Base-by-base conservation (phyloP, 2,113 vertebrate genomes). In the Zosterops pallidus region DNA sequence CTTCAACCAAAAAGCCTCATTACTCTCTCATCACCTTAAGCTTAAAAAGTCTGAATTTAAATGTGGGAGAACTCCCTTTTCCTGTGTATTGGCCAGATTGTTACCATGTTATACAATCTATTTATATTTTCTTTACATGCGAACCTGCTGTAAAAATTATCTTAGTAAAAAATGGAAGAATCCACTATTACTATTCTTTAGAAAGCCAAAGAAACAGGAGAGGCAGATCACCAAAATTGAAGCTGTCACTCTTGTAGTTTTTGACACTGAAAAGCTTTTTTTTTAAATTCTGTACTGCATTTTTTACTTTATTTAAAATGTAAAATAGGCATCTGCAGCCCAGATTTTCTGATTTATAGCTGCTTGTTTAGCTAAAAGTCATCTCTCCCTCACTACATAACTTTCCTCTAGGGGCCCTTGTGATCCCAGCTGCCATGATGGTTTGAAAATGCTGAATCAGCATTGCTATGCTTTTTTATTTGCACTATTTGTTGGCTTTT, bases 191-290 rank as follows among this genome's bases (percentile, higher is more conserved):
- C 56, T 74, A 13, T 49, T 88, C 35, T 50, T 78, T 67, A 86
- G 21, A 49, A 89, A 90, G 59, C 50, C 89, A 94, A 90, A 67
- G 87, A 90, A 96, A 87, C 21, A n/a, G 56, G 37, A 91, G 84
- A 82, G 28, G 35, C 3, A 75, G 14, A 76, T 95, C 55, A 89
- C 10, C 17, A 71, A 75, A 95, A 92, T 24, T 77, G 81, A 89
- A 90, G 41, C 26, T 84, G 72, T 93, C 89, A 82, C 5, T 42
- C 17, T 24, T 77, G 46, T 67, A 92, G 23, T 28, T 95, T 91
- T 81, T 83, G 26, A 96, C 22, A 3, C 18, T 18, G 25, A 20
- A 68, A 62, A 11, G 5, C 0, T 29, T 52, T 67, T 29, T 56
- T 67, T n/a, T 37, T 52, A 4, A 18, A 17, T 26, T 55, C 33